Evolutionary conservation across 2,113 vertebrate genomes (phyloP), one percentile per base, ranked within the genome.

Genomic region (Natator depressus): DNA sequence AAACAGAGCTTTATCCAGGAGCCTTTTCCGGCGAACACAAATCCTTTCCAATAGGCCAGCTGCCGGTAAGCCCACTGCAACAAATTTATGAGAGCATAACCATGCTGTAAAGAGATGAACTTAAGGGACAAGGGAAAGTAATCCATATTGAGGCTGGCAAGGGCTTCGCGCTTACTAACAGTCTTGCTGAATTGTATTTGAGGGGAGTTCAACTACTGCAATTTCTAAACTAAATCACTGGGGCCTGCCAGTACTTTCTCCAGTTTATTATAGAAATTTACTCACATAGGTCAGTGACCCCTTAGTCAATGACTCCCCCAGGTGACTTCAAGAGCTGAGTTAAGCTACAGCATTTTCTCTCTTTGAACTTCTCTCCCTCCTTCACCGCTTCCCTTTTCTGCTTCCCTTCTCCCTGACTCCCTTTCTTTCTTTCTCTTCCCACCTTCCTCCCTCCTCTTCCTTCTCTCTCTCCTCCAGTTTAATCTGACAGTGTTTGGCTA

Each of bases 181-280:
- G 81, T 22, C 83, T 85, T 92, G 80, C 80, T 89, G 96, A 97
- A 97, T 95, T 97, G 89, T 91, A 93, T 97, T 95, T 96, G 95
- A 95, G 89, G 84, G 80, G 42, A 96, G 86, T 89, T 96, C 94
- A 97, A 88, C 92, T 90, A 84, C 8, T 83, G 86, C 90, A 90
- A 92, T 96, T 95, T 95, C 96, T 95, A 90, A 87, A 91, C 90
- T 91, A 91, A 96, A 97, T 96, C 94, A 79, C 90, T 97, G 91
- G 96, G 96, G 91, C 29, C 87, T 95, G 91, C 90, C 93, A 88
- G 79, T 95, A 79, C 89, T 94, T 96, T 84, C 54, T 87, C 51
- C 80, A 93, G 93, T 97, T 97, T 96, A 97, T 97, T 97, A 96
- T 62, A 95, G 93, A 95, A 92, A 96, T 97, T 98, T 98, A 97